These are phyloP conservation scores for Lepidurus couesii DNA, from an alignment of 1,140 invertebrate genomes.

Conservation along the genomic window DNA sequence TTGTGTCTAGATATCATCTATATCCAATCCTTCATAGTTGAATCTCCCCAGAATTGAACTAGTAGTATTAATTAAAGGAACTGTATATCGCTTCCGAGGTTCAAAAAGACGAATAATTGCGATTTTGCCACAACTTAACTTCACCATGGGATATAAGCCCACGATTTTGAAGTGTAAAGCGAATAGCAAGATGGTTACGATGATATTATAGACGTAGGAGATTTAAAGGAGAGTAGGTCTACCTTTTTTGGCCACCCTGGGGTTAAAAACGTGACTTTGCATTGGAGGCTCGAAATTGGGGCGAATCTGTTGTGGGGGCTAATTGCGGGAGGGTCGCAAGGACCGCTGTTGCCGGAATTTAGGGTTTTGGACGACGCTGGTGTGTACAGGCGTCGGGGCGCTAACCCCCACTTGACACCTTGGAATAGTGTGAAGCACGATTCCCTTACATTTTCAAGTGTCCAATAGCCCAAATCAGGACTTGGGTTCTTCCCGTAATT, in stretches of 20 bases:
- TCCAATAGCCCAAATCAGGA: background rate
- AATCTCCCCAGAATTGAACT: background rate
- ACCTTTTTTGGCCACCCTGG: background rate
- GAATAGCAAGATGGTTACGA: no score
- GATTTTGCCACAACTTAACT: no score
- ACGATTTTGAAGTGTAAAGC: no score
- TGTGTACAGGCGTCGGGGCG: conserved; percentile 1
- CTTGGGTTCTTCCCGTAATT: background rate
- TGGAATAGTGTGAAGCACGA: background rate
- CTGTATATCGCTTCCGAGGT: no score
- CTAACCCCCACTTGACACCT: background rate
- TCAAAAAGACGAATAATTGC: no score
- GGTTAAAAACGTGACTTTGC: conserved; percentile 13
- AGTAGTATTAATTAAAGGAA: no score
- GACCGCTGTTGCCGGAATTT: conserved; percentile 4
- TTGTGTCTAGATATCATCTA: conserved; percentile 1
- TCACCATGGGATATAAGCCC: no score
- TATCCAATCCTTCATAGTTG: background rate
- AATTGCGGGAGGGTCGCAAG: conserved; percentile 3
- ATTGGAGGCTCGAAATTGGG: background rate
- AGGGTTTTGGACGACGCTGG: background rate
- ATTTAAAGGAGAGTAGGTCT: background rate
- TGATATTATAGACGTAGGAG: no score
- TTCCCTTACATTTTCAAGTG: conserved; percentile 4
- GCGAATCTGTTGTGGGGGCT: background rate